A percentile compares a stretch with the other conserved stretches of the same genome.
phyloP scores from a whole-genome alignment of 2,888 invertebrate species.

The Branchipolynoe longqiensis region DNA sequence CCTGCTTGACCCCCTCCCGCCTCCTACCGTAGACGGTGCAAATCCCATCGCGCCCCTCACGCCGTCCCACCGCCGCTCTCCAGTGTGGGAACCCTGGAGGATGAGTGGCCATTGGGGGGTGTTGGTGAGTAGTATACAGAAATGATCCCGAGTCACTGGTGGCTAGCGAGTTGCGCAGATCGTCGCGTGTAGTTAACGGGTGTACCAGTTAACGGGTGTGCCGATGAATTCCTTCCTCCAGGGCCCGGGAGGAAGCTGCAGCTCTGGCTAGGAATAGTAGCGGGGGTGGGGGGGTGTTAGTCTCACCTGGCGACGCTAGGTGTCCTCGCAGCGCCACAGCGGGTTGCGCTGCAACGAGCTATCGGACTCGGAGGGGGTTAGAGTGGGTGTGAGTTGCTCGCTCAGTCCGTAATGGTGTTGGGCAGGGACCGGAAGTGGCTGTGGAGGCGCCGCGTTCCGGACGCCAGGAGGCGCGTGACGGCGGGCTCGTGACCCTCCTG shows the following conservation, averaged over 20 bases:
- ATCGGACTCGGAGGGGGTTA: background rate
- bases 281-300: too few species aligned
- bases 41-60: too few species aligned
- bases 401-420: background rate
- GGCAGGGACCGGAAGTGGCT: too few species aligned
- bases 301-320: constrained; percentile 1
- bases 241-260: background rate
- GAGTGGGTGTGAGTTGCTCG: background rate
- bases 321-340: constrained; percentile 23
- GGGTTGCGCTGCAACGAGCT: background rate
- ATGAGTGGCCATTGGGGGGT: too few species aligned
- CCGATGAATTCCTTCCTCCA: background rate
- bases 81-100: background rate
- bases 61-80: too few species aligned
- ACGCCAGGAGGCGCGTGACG: too few species aligned
- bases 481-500: background rate
- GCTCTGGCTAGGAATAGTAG: too few species aligned
- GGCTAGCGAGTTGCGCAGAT: background rate
- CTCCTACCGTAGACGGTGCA: too few species aligned
- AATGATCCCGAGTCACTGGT: background rate
- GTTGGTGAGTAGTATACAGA: constrained; percentile 4
- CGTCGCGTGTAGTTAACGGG: too few species aligned
- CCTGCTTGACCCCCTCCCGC: too few species aligned
- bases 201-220: too few species aligned
- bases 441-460: too few species aligned